Percentiles rank a stretch among this genome's conserved stretches.
phyloP scores from a whole-genome alignment of 2,113 vertebrate genomes.

The Leucoraja erinaceus region DNA sequence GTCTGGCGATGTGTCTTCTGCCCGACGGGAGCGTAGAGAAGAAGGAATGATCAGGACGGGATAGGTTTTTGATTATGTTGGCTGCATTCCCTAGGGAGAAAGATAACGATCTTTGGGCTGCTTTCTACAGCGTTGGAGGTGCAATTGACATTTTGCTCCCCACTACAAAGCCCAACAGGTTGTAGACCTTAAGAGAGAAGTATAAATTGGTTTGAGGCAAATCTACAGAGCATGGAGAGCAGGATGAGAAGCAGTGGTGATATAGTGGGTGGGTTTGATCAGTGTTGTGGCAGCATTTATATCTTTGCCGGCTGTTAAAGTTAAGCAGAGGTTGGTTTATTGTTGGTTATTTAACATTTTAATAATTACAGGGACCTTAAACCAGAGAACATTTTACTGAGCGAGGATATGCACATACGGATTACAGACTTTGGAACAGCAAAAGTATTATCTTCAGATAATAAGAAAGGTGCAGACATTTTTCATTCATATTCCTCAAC shows the following conservation, averaged over 20 bases:
- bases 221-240: neutral
- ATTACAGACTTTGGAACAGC: constrained; percentile 98
- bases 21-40: too few species aligned
- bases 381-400: constrained; percentile 96
- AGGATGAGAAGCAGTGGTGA: neutral
- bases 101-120: too few species aligned
- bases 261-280: neutral
- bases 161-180: too few species aligned
- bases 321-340: neutral
- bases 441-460: constrained; percentile 90
- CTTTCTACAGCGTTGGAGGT: too few species aligned
- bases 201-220: neutral
- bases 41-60: too few species aligned
- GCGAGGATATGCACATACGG: constrained; percentile 98
- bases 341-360: neutral
- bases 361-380: constrained; percentile 83
- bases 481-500: neutral
- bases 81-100: too few species aligned
- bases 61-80: too few species aligned
- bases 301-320: neutral
- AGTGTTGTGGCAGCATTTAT: neutral
- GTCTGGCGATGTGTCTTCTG: too few species aligned
- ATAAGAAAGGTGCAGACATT: constrained; percentile 73
- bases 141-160: too few species aligned
- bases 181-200: neutral